Evolutionary conservation across 2,113 vertebrate genomes (phyloP).

Genomic region (Chaenocephalus aceratus): DNA sequence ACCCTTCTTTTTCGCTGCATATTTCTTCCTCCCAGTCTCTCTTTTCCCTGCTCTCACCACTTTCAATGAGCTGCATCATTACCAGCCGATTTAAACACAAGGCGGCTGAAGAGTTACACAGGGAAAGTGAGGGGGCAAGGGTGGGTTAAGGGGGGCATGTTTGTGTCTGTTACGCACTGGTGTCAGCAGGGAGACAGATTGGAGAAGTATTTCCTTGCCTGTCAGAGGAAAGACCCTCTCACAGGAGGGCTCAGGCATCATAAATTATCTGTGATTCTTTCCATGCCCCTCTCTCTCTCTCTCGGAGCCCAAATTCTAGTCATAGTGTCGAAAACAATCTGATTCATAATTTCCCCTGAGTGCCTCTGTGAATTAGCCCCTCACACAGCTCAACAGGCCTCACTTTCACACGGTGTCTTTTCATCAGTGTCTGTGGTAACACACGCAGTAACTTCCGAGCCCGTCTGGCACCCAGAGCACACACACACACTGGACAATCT

Average conservation of each 20-base stretch:
- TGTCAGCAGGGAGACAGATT: slow-evolving; percentile 74
- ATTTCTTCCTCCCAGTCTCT: slow-evolving; percentile 27
- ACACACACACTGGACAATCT: slow-evolving; percentile 37
- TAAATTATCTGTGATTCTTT: slow-evolving; percentile 79
- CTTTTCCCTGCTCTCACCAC: slow-evolving; percentile 53
- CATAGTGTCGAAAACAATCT: slow-evolving; percentile 62
- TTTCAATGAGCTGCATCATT: slow-evolving; percentile 72
- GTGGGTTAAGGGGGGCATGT: slow-evolving; percentile 46
- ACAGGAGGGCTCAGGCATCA: slow-evolving; percentile 76
- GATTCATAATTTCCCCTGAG: slow-evolving; percentile 71
- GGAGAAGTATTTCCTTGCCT: slow-evolving; percentile 75
- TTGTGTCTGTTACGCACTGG: slow-evolving; percentile 58
- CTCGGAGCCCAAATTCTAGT: slow-evolving; percentile 33
- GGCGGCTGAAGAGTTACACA: slow-evolving; percentile 27
- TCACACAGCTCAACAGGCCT: slow-evolving; percentile 55
- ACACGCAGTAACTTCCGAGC: slow-evolving; percentile 27
- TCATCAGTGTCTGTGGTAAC: slow-evolving; percentile 51
- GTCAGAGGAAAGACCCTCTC: slow-evolving; percentile 73
- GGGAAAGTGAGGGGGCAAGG: slow-evolving; percentile 45
- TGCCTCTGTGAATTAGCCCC: slow-evolving; percentile 50
- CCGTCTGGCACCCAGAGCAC: slow-evolving; percentile 25
- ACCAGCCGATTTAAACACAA: slow-evolving; percentile 64
- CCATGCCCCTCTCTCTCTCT: slow-evolving; percentile 53
- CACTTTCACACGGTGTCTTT: slow-evolving; percentile 51
- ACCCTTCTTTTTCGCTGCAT: slow-evolving; percentile 44